phyloP scores from a whole-genome alignment of 2,797 vertebrate genomes.

The Lacerta agilis region DNA sequence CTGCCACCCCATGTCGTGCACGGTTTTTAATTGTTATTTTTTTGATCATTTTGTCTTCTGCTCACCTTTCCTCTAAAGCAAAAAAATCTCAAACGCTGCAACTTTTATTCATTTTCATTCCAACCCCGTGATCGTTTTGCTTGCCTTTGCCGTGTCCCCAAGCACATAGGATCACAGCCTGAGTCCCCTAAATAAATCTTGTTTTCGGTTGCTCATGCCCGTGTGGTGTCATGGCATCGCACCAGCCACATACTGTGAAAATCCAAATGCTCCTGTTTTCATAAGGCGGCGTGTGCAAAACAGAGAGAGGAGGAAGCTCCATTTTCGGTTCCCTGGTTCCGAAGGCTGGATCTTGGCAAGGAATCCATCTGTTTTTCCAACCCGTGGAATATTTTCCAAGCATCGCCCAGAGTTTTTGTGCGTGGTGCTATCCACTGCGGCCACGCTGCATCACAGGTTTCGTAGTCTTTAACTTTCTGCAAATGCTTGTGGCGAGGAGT shows the following conservation, averaged over 20 bases:
- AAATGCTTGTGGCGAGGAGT: too few species aligned
- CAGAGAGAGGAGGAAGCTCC: neutral
- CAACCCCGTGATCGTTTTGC: too few species aligned
- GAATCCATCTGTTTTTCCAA: neutral
- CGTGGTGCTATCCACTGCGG: neutral
- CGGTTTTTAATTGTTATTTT: too few species aligned
- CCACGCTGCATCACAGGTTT: neutral
- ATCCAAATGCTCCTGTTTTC: neutral
- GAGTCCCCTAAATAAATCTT: neutral
- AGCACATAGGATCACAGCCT: neutral
- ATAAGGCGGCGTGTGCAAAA: neutral
- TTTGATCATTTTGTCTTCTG: too few species aligned
- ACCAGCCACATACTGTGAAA: neutral
- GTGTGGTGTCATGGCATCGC: neutral
- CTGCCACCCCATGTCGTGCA: too few species aligned
- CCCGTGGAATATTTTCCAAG: neutral
- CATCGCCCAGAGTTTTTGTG: neutral
- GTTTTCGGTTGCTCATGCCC: neutral
- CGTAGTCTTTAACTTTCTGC: neutral
- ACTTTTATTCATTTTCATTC: too few species aligned
- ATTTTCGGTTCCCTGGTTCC: too few species aligned
- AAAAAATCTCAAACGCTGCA: too few species aligned
- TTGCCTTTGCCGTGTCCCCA: too few species aligned
- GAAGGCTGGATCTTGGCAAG: neutral
- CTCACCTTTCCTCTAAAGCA: too few species aligned